Base-by-base conservation (phyloP, 2,797 vertebrate species). In the Choloepus didactylus region DNA sequence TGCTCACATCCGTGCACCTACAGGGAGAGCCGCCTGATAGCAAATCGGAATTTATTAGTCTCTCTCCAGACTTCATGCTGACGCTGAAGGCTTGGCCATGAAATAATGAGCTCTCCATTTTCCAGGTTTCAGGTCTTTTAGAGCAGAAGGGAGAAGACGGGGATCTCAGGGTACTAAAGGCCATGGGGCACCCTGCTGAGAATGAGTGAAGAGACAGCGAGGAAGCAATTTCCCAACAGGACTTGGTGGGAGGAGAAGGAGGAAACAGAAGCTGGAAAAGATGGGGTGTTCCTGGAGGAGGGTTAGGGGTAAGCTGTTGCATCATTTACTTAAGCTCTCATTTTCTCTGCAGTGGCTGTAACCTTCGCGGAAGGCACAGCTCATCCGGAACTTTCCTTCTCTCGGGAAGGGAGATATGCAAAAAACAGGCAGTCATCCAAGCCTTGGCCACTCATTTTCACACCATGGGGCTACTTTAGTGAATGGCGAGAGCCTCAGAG, bases 331-430 rank as follows among this genome's bases (percentile, higher is more conserved):
- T 69, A 60, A 25, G 35, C 60, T 81, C 35, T 86, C 10, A 0
- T 94, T 94, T 89, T 81, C 93, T 86, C 60, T 41, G 60, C 95
- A 96, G 95, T 96, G 89, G 35, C 89, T 81, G 10, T 96, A 38
- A 94, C 10, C 38, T 25, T 75, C 14, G 93, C 85, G 56, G 89
- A 89, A 89, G 75, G 76, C 19, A 92, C 95, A 21, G 95, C 93
- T 56, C 89, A 96, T 62, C 75, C 95, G 19, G 60, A 89, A n/a
- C 95, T 96, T n/a, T 25, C 89, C 80, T 85, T 96, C 85, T 73
- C 95, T 73, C 93, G 89, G 80, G 89, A 92, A 29, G 95, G 95
- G 44, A 92, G 25, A 66, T 96, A 64, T 0, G 67, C 92, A 59
- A 94, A 92, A 56, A 96, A 94, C 14, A 51, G 51, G 70, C 66